Base-by-base conservation (phyloP, 1,140 invertebrate genomes). In the Brachionus paranguensis region DNA sequence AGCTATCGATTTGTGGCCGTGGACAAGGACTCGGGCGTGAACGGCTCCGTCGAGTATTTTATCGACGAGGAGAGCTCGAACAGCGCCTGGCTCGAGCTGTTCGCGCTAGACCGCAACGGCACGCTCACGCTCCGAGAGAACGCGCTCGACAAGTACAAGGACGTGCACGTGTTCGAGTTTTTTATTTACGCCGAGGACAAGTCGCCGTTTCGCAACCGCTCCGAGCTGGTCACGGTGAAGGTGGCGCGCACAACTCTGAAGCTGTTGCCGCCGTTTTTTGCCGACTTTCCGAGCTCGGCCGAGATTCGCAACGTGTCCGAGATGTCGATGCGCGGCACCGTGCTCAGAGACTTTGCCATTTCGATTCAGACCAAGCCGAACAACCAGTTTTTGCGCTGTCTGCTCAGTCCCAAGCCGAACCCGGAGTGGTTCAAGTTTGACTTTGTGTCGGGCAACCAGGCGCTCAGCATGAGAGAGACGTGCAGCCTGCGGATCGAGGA, bases 391-490 rank as follows among this genome's bases (percentile, higher is more conserved):
- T 14, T 81, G 11, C n/a, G 78, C 27, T 81, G 78, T 81, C 20
- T 81, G 14, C 41, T 81, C 6, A 81, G 78, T 47, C 78, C 78
- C 11, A 81, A 81, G 43, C 78, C 78, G 3, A 81, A 60, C 45
- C 78, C 78, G 8, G 78, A 81, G n/a, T 81, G 78, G 78, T 81
- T 81, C 27, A 81, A 81, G 64, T 81, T 64, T 45, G 78, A 81
- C 7, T 37, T 11, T n/a, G 3, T 37, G 4, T 41, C 29, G n/a
- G n/a, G 8, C 11, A 68, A 47, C 24, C 1, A 64, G 20, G 64
- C 11, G 2, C 20, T 81, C 0, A 17, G 12, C 8, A 17, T 14
- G 20, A 81, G 12, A 29, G 78, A 81, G 64, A 27, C 50, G n/a
- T 81, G 78, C 43, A 41, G 41, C 14, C n/a, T 81, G n/a, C 50